phyloP scores from a whole-genome alignment of 1,140 invertebrate species.

The Paracyclopina nana region DNA sequence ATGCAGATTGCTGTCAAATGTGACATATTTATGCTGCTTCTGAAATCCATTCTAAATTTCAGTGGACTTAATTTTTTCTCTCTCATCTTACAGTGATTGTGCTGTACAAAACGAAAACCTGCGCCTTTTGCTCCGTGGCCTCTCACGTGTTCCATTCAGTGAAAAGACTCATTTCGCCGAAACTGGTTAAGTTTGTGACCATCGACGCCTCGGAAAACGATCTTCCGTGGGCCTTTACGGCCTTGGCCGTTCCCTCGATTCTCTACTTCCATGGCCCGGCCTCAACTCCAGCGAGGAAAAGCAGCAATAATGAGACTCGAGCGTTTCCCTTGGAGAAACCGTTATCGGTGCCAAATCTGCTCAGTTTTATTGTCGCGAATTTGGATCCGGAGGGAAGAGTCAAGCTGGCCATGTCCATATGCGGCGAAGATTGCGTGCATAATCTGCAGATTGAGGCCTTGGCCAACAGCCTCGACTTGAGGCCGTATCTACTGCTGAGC shows the following conservation, averaged over 20 bases:
- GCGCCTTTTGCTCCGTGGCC: not conserved
- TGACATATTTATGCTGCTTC: not conserved
- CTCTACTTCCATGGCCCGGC: not conserved
- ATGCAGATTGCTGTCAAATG: not conserved
- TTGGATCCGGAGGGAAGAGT: not conserved
- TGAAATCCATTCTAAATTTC: not conserved
- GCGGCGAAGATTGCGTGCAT: not conserved
- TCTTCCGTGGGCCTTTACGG: not conserved
- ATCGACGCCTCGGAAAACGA: not conserved
- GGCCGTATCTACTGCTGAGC: too few species aligned
- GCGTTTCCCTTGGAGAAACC: not conserved
- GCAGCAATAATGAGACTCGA: not conserved
- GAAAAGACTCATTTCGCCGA: not conserved
- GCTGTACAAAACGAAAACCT: not conserved
- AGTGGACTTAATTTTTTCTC: too few species aligned
- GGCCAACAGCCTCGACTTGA: too few species aligned
- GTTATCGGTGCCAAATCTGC: not conserved
- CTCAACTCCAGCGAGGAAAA: too few species aligned
- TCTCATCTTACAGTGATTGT: too few species aligned
- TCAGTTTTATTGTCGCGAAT: not conserved
- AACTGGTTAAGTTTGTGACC: not conserved
- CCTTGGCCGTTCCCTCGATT: not conserved
- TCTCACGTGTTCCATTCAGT: not conserved
- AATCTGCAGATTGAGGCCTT: too few species aligned
- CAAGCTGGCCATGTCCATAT: not conserved